Base-by-base conservation (phyloP, 2,888 invertebrate genomes). In the Hedya salicella region DNA sequence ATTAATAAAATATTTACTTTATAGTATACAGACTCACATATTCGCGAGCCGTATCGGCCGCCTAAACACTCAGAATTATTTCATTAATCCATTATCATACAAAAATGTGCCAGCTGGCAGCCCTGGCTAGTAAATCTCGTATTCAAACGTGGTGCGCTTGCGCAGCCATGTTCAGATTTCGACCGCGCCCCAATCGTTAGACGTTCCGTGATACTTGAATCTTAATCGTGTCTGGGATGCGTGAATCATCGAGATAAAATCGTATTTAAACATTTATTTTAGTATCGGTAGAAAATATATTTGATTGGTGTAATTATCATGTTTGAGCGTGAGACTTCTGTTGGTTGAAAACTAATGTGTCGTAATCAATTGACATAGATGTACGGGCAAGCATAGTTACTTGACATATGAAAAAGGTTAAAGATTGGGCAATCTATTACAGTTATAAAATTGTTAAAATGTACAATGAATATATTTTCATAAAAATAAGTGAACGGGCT, bases 181-280 rank as follows among this genome's bases (percentile, higher is more conserved):
- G 66, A 49, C 66, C 66, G 54, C 66, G 30, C 66, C 65, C 61
- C 30, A 21, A 54, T 61, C 46, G 60, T 54, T 54, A 61, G 53
- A 48, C 42, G 39, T 32, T 60, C 44, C 64, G 57, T 49, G 60
- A 61, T 66, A 66, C 66, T 66, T 49, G 66, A 66, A 66, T 61
- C 42, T 49, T 54, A 66, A 61, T 66, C 40, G 54, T 61, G 66
- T 61, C 60, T 66, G 66, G 61, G 48, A 32, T 66, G 60, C 42
- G 53, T 66, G 66, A 66, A 25, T 66, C 66, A 66, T 66, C 32
- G 11, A 40, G 40, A 54, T 14, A 17, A 16, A 36, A 21, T 57
- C 17, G 44, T 44, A 13, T 46, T 57, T 44, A 30, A 30, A 30
- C 9, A 14, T 49, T 25, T 49, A 49, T 49, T 30, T 44, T 57